Percentiles rank a stretch among this genome's conserved stretches.
These are phyloP conservation scores for Todiramphus saurophagus DNA, from an alignment of 2,113 vertebrate species.

Conservation along the genomic window DNA sequence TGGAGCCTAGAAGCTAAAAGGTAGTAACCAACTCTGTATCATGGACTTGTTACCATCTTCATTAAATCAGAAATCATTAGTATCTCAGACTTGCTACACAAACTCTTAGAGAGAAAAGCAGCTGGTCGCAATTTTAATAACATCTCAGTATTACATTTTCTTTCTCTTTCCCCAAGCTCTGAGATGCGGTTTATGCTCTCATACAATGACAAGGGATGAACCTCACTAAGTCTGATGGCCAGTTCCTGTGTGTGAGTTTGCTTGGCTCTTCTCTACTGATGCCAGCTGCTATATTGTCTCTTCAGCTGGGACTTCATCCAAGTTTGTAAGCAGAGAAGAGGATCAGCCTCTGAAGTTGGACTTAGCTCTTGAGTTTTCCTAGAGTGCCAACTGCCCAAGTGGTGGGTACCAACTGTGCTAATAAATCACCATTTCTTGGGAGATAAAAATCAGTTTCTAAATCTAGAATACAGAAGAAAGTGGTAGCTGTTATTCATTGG, in stretches of 20 bases:
- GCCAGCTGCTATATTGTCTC: not conserved
- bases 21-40: not conserved
- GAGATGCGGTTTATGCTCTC: not conserved
- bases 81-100: not conserved
- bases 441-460: not conserved
- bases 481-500: not conserved
- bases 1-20: slow-evolving; percentile 33
- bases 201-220: fast-evolving
- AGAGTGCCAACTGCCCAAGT: not conserved
- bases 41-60: not conserved
- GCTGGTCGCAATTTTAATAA: not conserved
- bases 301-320: slow-evolving; percentile 10
- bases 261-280: not conserved
- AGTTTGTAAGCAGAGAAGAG: not conserved
- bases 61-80: not conserved
- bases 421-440: not conserved
- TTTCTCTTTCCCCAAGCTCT: not conserved
- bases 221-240: not conserved
- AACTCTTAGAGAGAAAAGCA: not conserved
- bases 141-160: not conserved
- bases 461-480: not conserved
- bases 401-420: not conserved
- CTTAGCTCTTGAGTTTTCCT: not conserved
- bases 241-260: not conserved
- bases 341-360: not conserved